Evolutionary conservation across 64 coral and sea anemone species (phyloP), one percentile per base, ranked within the genome.

Genomic region (Pocillopora damicornis): DNA sequence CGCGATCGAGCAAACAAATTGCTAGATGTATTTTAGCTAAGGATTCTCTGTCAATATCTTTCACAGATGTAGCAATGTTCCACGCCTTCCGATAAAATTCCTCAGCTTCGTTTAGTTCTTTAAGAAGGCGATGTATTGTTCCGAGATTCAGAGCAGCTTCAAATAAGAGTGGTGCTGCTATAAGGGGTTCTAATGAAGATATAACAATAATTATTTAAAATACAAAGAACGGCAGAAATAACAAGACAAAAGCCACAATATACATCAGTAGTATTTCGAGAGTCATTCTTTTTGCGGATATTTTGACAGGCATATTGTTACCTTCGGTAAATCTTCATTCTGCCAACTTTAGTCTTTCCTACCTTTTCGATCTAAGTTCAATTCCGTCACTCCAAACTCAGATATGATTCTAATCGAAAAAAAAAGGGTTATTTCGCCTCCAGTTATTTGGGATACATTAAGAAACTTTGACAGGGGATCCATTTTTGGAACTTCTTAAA

Each of bases 11-110:
- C 65, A 92, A 79, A 73, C 91, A 92, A 58, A 88, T 61, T 75
- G 81, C 91, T 61, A 92, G 72, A 65, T 88, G 78, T 18, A 88
- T 77, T 79, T 88, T 92, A n/a, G 91, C 91, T 22, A 92, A 73
- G 15, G 38, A 69, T 74, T 75, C 69, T 82, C 64, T 84, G 25
- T 92, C 86, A 83, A 73, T 13, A 63, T 92, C 91, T 10, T 76
- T 22, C 25, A 83, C 20, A 9, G 80, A 61, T 30, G 25, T 37
- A 30, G 91, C 91, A 75, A 77, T 65, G 59, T 76, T 69, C 79
- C 62, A 35, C 38, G 86, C 80, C 63, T 76, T 75, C 8, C 45
- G 37, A 79, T 82, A 92, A 18, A 76, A 87, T 22, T 92, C 59
- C 37, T 86, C 77, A 11, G 91, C 91, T n/a, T 20, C 9, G 42